phyloP scores from a whole-genome alignment of 2,797 vertebrate genomes.

The Chlorospingus flavigularis region DNA sequence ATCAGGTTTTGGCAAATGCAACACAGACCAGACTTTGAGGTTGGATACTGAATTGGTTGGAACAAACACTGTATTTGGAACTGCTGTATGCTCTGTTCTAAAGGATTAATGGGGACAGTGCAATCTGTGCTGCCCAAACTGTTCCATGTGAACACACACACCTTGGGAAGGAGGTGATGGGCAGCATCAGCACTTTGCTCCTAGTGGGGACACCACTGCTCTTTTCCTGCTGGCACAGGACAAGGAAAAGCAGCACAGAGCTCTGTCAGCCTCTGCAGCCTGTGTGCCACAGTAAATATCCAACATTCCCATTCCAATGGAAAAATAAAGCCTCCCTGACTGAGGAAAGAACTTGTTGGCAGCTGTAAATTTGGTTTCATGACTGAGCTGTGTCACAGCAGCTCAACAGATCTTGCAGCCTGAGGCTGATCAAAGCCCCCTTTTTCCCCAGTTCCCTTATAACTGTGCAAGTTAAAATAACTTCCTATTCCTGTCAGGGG shows the following conservation, averaged over 20 bases:
- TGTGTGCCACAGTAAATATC: not conserved
- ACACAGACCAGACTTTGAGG: not conserved
- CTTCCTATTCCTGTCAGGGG: not conserved
- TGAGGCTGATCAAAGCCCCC: not conserved
- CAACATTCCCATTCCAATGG: not conserved
- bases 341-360: not conserved
- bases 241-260: not conserved
- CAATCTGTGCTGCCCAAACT: not conserved
- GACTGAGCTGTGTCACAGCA: not conserved
- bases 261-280: not conserved
- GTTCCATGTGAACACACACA: rapidly evolving
- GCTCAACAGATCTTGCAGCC: not conserved
- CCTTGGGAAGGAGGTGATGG: not conserved
- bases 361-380: not conserved
- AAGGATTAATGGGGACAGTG: not conserved
- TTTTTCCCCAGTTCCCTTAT: not conserved
- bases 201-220: not conserved
- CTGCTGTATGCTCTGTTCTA: not conserved
- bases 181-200: not conserved
- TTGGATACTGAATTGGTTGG: not conserved
- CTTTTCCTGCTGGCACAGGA: not conserved
- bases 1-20: not conserved
- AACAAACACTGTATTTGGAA: not conserved
- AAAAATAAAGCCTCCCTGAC: not conserved
- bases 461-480: not conserved